Base-by-base conservation (phyloP, 1,140 invertebrate species). In the Nomia melanderi region DNA sequence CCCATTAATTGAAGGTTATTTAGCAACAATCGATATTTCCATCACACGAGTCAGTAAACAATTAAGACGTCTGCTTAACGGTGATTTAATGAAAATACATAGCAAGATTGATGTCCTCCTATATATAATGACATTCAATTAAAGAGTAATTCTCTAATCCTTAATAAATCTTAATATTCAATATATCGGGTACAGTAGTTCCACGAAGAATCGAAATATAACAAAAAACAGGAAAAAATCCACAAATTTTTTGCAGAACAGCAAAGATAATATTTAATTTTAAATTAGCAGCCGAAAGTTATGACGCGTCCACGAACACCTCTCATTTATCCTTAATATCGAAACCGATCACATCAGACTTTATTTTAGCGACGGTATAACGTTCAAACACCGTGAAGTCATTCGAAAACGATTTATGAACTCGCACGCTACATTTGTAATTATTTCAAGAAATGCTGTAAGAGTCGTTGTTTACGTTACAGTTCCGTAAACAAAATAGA, bases 1-100 rank as follows among this genome's bases (percentile, higher is more conserved):
- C 62, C 62, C 23, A 29, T 50, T 50, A 50, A 72, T 11, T 17
- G 25, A 41, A 23, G n/a, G 36, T 17, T n/a, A 59, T 41, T 59
- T 44, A 29, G 33, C 3, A 27, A 20, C 20, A 31, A 62, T 62
- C 23, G 33, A 14, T 39, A 62, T 23, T 39, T 39, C 59, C 33
- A 25, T 25, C 33, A 11, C 33, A 11, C 23, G 33, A 39, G 11
- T 1, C n/a, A 25, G n/a, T 3, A 33, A 62, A 62, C 59, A 41
- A 25, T 62, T 39, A 39, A 25, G n/a, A 3, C 11, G 39, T 39
- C n/a, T 11, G 11, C 7, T 62, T 7, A 3, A 39, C 4, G 11
- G 0, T 6, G 9, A 14, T 6, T 62, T 20, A 8, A 50, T 50
- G n/a, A 50, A n/a, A n/a, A 50, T n/a, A 8, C 20, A 50, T 8